These are phyloP conservation scores for Habrosyne pyritoides DNA, from an alignment of 2,888 invertebrate genomes.

Conservation along the genomic window DNA sequence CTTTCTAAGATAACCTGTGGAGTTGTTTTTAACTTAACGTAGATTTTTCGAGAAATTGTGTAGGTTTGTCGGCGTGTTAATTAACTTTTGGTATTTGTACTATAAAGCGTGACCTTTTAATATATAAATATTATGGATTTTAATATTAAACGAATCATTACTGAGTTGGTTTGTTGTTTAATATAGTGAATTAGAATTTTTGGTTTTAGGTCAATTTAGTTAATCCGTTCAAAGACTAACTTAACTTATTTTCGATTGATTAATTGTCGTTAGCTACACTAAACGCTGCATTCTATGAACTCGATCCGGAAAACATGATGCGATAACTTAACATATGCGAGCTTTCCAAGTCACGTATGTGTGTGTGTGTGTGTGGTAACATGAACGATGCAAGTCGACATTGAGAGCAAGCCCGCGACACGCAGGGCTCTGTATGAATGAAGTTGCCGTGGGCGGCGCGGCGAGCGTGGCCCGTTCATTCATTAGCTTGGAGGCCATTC, in stretches of 20 bases:
- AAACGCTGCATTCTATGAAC: background rate
- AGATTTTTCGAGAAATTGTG: slow-evolving; percentile 13
- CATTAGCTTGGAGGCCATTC: slow-evolving; percentile 77
- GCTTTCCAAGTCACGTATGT: slow-evolving; percentile 23
- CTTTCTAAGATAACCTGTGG: slow-evolving; percentile 64
- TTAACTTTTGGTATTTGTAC: background rate
- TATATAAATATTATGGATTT: no score
- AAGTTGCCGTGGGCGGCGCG: slow-evolving; percentile 69
- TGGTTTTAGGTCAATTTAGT: no score
- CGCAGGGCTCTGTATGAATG: slow-evolving; percentile 79
- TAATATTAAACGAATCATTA: no score
- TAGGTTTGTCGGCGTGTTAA: background rate
- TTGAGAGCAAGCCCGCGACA: slow-evolving; percentile 62
- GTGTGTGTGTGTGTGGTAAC: slow-evolving; percentile 35
- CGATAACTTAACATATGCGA: slow-evolving; percentile 16
- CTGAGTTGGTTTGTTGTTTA: no score
- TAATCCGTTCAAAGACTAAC: no score
- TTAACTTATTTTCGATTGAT: background rate
- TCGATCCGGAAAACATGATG: background rate
- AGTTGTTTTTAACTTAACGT: slow-evolving; percentile 34
- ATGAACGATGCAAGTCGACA: slow-evolving; percentile 50
- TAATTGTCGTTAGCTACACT: no score
- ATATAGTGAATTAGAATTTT: no score
- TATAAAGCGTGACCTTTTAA: background rate
- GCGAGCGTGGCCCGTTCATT: slow-evolving; percentile 71